Base-by-base conservation (phyloP, 1,140 invertebrate species). In the Drosophila athabasca region DNA sequence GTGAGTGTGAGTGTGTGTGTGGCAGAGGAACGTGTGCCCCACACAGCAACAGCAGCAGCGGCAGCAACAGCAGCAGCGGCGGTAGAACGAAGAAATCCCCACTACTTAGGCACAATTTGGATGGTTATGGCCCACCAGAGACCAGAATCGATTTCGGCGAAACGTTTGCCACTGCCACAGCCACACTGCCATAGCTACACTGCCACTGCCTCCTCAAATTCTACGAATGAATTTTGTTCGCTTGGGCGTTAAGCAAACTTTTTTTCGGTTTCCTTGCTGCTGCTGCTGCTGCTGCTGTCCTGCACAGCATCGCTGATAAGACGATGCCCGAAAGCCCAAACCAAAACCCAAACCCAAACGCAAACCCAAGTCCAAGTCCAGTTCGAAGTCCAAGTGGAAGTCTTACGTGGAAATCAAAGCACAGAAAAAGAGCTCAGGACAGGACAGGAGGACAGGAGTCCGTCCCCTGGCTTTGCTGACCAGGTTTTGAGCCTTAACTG, bases 31-130 rank as follows among this genome's bases (percentile, higher is more conserved):
- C 50, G 15, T 53, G 55, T 41, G 57, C 49, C 41, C 61, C 64
- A 67, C 67, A 58, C 58, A 48, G 35, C 35, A 48, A 11, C 35
- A 35, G 31, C 8, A 9, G 31, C 31, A 35, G 31, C 9, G 2
- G 31, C 7, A 31, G 29, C 6, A 9, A 9, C 31, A 35, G 9
- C 8, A 11, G 35, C 35, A 39, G 35, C 35, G 0, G 35, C 35
- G 3, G 11, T 11, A 4, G 35, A 39, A 11, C 31, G 51, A 31
- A 19, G 54, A 58, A 70, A 70, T 70, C 64, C 52, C 68, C 79
- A 79, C 79, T 89, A 90, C 80, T 90, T 90, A 90, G 88, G 67
- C 88, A 76, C 89, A 90, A 90, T 90, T 90, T 85, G 83, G 71
- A 70, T 81, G 83, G 74, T 84, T 88, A 90, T 88, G 84, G 78